Evolutionary conservation across 2,888 invertebrate species (phyloP).

Genomic region (Acholoe squamosa): DNA sequence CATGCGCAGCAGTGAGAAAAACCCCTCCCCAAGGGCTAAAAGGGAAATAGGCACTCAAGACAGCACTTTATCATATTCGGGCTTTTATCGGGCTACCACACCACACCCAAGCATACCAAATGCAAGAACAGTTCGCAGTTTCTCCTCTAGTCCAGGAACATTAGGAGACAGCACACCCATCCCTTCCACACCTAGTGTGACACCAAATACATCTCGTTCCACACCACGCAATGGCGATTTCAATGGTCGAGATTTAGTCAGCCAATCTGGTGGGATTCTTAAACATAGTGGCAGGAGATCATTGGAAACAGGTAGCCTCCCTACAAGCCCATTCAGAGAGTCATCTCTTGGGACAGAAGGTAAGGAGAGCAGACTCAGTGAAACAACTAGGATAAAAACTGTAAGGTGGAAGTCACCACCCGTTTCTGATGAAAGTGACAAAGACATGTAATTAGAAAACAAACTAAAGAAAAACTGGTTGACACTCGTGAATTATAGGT

Average conservation of each 20-base stretch:
- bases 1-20: no score
- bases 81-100: no score
- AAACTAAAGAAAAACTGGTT: no score
- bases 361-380: neutral
- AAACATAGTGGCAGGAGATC: neutral
- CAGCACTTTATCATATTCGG: no score
- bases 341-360: neutral
- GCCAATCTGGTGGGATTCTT: neutral
- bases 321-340: neutral
- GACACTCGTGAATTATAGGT: no score
- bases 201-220: neutral
- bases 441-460: no score
- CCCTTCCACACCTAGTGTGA: neutral
- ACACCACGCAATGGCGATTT: neutral
- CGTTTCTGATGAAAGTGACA: constrained; percentile 14
- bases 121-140: no score
- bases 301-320: neutral
- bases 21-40: no score
- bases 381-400: neutral
- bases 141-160: no score
- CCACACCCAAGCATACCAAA: no score
- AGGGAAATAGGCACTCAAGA: no score
- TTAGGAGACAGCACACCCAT: neutral
- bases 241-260: neutral
- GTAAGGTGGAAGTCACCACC: constrained; percentile 24